Percentiles rank a stretch among this genome's conserved stretches.
Conservation (phyloP, 1,140 invertebrate species). For the Hyphantria cunea region DNA sequence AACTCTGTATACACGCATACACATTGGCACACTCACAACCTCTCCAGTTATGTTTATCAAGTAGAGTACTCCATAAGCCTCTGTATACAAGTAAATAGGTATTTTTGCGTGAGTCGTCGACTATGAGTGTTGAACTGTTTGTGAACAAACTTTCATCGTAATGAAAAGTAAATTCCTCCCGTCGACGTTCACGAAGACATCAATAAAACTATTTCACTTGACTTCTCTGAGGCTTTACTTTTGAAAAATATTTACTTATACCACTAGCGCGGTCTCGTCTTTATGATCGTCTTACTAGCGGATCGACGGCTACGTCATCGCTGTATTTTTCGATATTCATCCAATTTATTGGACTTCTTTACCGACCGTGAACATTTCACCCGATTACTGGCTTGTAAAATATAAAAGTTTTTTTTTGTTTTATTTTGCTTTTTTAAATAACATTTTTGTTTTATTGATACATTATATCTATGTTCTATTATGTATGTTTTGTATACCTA, state of each 20-base stretch:
- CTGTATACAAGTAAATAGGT: slow-evolving; percentile 9
- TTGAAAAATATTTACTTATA: slow-evolving; percentile 53
- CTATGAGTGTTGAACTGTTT: slow-evolving; percentile 56
- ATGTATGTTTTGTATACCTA: too few species aligned
- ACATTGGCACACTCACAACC: slow-evolving; percentile 13
- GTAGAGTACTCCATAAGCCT: slow-evolving; percentile 27
- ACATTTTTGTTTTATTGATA: neutral
- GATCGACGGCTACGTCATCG: slow-evolving; percentile 23
- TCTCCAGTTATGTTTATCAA: slow-evolving; percentile 20
- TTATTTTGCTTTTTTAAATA: slow-evolving; percentile 9
- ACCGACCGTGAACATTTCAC: slow-evolving; percentile 28
- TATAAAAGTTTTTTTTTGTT: slow-evolving; percentile 7
- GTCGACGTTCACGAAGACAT: slow-evolving; percentile 52
- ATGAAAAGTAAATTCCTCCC: slow-evolving; percentile 70
- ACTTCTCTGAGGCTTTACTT: slow-evolving; percentile 38
- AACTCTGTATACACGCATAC: neutral
- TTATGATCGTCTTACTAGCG: slow-evolving; percentile 33
- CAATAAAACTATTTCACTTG: slow-evolving; percentile 59
- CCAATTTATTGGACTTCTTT: slow-evolving; percentile 25
- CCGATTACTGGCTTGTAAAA: slow-evolving; percentile 20
- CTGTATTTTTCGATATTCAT: slow-evolving; percentile 29
- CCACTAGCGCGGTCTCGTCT: slow-evolving; percentile 29
- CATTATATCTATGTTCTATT: too few species aligned
- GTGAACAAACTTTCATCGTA: slow-evolving; percentile 65
- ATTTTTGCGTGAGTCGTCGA: slow-evolving; percentile 44